Percentiles rank a stretch among this genome's conserved stretches.
Evolutionary conservation across 2,888 invertebrate species (phyloP).

Genomic region (Criorhina ranunculi): DNA sequence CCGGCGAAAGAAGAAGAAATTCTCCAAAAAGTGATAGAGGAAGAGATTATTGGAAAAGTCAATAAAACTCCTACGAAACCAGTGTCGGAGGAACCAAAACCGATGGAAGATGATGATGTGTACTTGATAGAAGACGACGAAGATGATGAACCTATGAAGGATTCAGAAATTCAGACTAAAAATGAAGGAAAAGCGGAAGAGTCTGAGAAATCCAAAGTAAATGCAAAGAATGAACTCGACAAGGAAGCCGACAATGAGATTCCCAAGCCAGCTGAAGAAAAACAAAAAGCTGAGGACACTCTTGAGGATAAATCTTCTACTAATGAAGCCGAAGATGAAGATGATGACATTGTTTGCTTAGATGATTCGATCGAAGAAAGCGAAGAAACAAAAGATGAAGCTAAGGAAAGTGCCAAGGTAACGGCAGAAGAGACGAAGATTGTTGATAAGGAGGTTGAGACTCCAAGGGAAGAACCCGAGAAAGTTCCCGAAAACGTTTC

Average conservation of each 20-base stretch:
- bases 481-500: not conserved
- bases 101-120: slow-evolving; percentile 54
- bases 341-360: slow-evolving; percentile 63
- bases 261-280: slow-evolving; percentile 21
- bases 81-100: not conserved
- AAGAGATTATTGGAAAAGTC: slow-evolving; percentile 6
- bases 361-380: slow-evolving; percentile 36
- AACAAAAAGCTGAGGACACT: not conserved
- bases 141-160: slow-evolving; percentile 33
- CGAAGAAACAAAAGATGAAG: slow-evolving; percentile 21
- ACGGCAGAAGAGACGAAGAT: not conserved
- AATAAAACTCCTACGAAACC: not conserved
- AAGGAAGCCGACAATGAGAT: not conserved
- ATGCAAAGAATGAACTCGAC: not conserved
- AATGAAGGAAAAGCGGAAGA: not conserved
- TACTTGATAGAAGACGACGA: slow-evolving; percentile 68
- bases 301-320: slow-evolving; percentile 20
- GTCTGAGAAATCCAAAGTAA: not conserved
- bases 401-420: slow-evolving; percentile 41
- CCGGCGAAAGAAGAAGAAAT: not conserved
- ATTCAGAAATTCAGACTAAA: not conserved
- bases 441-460: slow-evolving; percentile 61
- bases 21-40: not conserved
- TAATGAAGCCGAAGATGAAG: slow-evolving; percentile 63
- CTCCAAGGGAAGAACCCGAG: slow-evolving; percentile 50